Percentiles rank a stretch among this genome's conserved stretches.
Conservation (phyloP, 2,797 vertebrate genomes). For the Cichlasoma orientale region DNA sequence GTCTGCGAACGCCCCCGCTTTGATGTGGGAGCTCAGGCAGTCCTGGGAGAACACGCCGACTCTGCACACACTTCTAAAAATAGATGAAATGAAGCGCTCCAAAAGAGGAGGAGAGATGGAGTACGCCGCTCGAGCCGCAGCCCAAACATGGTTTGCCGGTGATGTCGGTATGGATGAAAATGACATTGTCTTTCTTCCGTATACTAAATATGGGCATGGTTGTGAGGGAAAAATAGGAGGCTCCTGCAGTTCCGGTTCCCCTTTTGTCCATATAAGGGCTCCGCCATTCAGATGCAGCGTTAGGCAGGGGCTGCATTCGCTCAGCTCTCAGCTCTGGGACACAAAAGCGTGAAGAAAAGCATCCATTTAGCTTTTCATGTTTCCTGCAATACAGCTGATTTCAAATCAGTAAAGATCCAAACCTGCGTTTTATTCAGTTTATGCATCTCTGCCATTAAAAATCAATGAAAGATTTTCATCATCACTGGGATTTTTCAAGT, state of each 20-base stretch:
- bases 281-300: conserved; percentile 36
- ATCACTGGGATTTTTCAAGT: neutral
- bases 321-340: conserved; percentile 8
- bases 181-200: conserved; percentile 56
- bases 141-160: conserved; percentile 74
- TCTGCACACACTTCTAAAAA: conserved; percentile 73
- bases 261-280: conserved; percentile 67
- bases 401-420: neutral
- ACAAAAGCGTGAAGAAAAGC: neutral
- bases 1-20: conserved; percentile 58
- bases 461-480: neutral
- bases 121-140: conserved; percentile 23
- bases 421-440: neutral
- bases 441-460: neutral
- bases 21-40: conserved; percentile 69
- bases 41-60: conserved; percentile 66
- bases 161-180: conserved; percentile 68
- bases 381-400: neutral
- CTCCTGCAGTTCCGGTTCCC: conserved; percentile 76
- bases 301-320: conserved; percentile 17
- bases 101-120: conserved; percentile 33
- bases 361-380: neutral
- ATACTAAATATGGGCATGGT: conserved; percentile 63
- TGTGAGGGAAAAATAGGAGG: conserved; percentile 44
- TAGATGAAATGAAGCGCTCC: conserved; percentile 65